Evolutionary conservation across 1,140 invertebrate genomes (phyloP).

Genomic region (Thaumatotibia leucotreta): DNA sequence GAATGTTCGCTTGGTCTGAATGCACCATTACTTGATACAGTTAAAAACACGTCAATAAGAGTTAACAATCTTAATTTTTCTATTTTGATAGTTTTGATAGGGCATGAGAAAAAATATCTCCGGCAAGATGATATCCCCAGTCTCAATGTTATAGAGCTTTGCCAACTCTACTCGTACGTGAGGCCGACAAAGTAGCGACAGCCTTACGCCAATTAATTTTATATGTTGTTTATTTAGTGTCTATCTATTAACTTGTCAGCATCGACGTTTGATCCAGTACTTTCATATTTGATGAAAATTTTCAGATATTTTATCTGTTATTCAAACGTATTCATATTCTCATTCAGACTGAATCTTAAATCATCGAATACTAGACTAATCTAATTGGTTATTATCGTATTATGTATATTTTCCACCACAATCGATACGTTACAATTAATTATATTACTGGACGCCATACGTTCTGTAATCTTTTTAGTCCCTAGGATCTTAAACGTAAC

Average conservation of each 20-base stretch:
- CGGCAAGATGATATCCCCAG: conserved; percentile 33
- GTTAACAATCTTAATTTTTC: not conserved
- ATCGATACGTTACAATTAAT: too few species aligned
- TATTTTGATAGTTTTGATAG: not conserved
- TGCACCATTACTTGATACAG: not conserved
- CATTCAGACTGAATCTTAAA: too few species aligned
- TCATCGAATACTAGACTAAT: too few species aligned
- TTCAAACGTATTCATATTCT: too few species aligned
- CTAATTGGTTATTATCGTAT: too few species aligned
- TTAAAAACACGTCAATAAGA: not conserved
- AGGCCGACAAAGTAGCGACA: conserved; percentile 27
- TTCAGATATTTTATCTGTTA: too few species aligned
- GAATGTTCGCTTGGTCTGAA: too few species aligned
- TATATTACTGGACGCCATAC: too few species aligned
- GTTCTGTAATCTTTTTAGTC: too few species aligned
- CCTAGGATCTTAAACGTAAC: too few species aligned
- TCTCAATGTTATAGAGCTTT: conserved; percentile 44
- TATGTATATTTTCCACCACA: too few species aligned
- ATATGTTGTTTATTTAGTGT: not conserved
- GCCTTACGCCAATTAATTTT: conserved; percentile 17
- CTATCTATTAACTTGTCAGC: not conserved
- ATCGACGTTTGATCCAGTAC: not conserved
- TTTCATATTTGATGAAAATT: not conserved
- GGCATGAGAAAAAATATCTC: conserved; percentile 14
- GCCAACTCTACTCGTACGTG: conserved; percentile 40